Base-by-base conservation (phyloP, 2,113 vertebrate genomes). In the Abramis brama region DNA sequence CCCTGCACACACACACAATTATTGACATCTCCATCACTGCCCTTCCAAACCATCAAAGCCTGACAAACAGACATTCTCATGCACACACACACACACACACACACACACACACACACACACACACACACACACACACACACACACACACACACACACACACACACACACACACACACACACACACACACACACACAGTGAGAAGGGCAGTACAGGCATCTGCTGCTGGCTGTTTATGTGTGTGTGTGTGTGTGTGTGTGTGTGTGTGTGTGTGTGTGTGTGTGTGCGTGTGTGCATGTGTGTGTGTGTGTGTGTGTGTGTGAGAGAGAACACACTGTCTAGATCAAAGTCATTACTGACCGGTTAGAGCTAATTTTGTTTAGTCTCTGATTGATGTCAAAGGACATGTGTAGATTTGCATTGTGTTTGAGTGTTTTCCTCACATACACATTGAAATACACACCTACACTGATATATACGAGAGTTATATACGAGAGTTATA, bases 211-310 rank as follows among this genome's bases (percentile, higher is more conserved):
- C 74, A 81, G 80, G 47, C 64, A 59, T 50, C 76, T 84, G 62
- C 76, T 74, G 59, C 74, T 76, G 83, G 76, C 52, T 89, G 89
- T 88, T 86, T 17, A 7, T 85, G 78, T 87, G 71, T 60, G 82
- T 75, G 73, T 47, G 39, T 25, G 43, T 50, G 73, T 50, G 73
- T 50, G 66, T 36, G 27, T 70, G 13, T 19, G 25, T 79, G 47
- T 81, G 78, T 74, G 47, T 87, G 87, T 88, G 80, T 82, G 85
- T 87, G 75, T 88, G 78, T 83, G 64, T 25, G 59, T 87, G 47
- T 50, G 47, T 50, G 47, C 1, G 13, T 50, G 50, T 55, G 52
- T 6, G 47, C 5, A 12, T 13, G 47, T 15, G 47, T 50, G 47
- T 15, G 52, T 39, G 39, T 39, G 39, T 39, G 39, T 39, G 36